These are phyloP conservation scores for Drosophila koepferae DNA, from an alignment of 2,888 invertebrate genomes.

Conservation along the genomic window DNA sequence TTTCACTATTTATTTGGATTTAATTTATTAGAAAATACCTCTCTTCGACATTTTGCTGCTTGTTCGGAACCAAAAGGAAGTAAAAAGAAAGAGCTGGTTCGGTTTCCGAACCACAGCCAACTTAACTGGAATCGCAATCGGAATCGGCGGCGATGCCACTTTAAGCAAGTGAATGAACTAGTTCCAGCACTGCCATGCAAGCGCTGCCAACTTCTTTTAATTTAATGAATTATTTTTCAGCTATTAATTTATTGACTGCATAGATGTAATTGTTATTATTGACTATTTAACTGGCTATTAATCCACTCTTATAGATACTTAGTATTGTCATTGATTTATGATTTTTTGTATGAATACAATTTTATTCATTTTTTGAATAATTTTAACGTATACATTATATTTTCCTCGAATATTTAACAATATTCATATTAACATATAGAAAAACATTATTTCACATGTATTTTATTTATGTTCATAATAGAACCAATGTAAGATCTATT, in stretches of 20 bases:
- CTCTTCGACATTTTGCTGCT: constrained; percentile 88
- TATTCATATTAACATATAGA: no score
- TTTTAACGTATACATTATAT: not conserved
- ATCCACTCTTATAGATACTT: not conserved
- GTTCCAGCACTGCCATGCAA: not conserved
- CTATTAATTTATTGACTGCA: not conserved
- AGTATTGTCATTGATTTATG: not conserved
- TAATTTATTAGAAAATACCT: constrained; percentile 86
- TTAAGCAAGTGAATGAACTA: not conserved
- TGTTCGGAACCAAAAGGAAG: constrained; percentile 86
- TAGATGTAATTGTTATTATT: not conserved
- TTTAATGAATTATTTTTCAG: not conserved
- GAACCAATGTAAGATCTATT: not conserved
- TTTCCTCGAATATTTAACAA: not conserved
- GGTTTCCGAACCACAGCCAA: constrained; percentile 57
- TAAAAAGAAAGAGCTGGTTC: constrained; percentile 82
- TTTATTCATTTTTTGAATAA: not conserved
- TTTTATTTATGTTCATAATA: not conserved
- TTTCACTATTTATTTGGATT: constrained; percentile 82
- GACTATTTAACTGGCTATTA: not conserved
- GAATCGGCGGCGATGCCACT: constrained; percentile 44
- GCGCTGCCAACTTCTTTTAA: constrained; percentile 20
- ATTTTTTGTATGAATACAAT: not conserved
- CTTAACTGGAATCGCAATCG: constrained; percentile 39
- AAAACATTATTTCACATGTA: not conserved